Base-by-base conservation (phyloP, 2,113 vertebrate genomes). In the Ageneiosus marmoratus region DNA sequence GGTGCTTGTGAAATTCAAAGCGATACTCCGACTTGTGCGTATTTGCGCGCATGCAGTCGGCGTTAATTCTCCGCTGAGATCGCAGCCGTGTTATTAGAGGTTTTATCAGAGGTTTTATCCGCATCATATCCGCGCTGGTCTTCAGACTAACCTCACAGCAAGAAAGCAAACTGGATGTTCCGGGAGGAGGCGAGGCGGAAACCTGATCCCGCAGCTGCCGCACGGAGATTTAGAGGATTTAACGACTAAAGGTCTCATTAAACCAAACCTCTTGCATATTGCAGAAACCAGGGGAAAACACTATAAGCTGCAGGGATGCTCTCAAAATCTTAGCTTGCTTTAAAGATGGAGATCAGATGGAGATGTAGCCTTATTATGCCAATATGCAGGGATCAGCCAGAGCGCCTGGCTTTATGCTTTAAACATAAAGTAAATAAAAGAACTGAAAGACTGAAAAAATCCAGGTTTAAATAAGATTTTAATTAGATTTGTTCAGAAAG, bases 171-270 rank as follows among this genome's bases (percentile, higher is more conserved):
- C 89, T 86, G 92, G 88, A 93, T 93, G 94, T 94, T 89, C 94
- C 84, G 12, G 22, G 37, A 20, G 70, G 11, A 70, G 1, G 50
- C 24, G 93, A 96, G n/a, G 58, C 44, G 37, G 94, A 96, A 95
- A 96, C 22, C 83, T 75, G 93, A 97, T 91, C 91, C 89, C 90
- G 89, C 55, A 85, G 74, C 85, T 87, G 85, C 84, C 8, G 88
- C 86, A 86, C 60, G 76, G 90, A 94, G 95, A 96, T 96, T 96
- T 80, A 96, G 86, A 83, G 88, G 95, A 92, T 93, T 94, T 92
- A 87, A 82, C 88, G 94, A 93, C 89, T 5, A 74, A 79, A 65
- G 88, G 63, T 88, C 83, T 87, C 87, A 93, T 95, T 94, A 93
- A 85, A 84, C 55, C 83, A 79, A 73, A 24, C 65, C 77, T 73